Evolutionary conservation across 2,888 invertebrate genomes (phyloP).

Genomic region (Balanococcus diminutus): DNA sequence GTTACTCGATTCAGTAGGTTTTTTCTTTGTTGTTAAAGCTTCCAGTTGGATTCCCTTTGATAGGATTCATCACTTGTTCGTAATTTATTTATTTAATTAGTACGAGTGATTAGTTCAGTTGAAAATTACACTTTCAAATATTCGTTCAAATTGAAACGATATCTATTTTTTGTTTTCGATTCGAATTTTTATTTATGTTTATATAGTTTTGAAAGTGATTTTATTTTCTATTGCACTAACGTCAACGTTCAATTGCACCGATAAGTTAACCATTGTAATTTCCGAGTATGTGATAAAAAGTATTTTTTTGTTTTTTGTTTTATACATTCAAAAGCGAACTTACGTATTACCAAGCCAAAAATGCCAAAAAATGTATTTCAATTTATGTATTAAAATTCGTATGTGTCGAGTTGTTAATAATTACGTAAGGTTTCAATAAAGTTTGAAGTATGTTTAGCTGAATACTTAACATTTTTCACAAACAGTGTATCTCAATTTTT

Average conservation of each 20-base stretch:
- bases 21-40: neutral
- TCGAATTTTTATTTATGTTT: neutral
- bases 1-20: neutral
- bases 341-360: neutral
- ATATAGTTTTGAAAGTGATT: neutral
- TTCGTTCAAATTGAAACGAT: neutral
- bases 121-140: neutral
- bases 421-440: neutral
- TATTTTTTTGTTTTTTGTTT: slow-evolving; percentile 2
- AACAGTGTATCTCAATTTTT: neutral
- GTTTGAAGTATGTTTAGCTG: neutral
- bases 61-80: neutral
- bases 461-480: slow-evolving; percentile 27
- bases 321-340: neutral
- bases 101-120: neutral
- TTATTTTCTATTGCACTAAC: neutral
- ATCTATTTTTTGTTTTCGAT: neutral
- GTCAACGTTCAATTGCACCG: neutral
- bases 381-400: neutral
- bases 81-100: neutral
- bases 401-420: neutral
- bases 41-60: neutral
- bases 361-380: neutral
- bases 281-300: slow-evolving; percentile 2
- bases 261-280: neutral